A percentile compares a stretch with the other conserved stretches of the same genome.
These are phyloP conservation scores for Salvelinus alpinus DNA, from an alignment of 2,113 vertebrate species.

Conservation along the genomic window DNA sequence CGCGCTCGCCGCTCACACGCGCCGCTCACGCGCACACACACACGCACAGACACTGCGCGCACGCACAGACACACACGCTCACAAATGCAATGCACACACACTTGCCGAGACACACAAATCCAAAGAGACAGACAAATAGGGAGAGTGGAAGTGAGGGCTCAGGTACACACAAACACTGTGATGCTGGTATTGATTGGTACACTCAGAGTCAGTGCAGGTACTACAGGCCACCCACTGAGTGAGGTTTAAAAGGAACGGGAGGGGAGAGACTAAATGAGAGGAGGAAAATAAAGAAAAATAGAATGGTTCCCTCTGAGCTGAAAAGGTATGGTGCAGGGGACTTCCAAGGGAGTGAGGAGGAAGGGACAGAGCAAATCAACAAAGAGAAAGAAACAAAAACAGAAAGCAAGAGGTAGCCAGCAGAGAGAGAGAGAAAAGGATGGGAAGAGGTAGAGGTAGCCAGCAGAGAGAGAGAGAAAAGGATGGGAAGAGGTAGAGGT, in stretches of 20 bases:
- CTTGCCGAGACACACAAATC: no score
- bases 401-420: not conserved
- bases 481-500: no score
- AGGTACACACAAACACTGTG: not conserved
- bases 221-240: not conserved
- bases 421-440: conserved; percentile 5
- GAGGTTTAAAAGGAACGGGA: not conserved
- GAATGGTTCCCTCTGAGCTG: not conserved
- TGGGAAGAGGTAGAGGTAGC: not conserved
- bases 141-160: no score
- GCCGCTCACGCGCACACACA: not conserved
- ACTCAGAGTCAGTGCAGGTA: not conserved
- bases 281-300: not conserved
- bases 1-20: no score
- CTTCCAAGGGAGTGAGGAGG: not conserved
- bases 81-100: no score
- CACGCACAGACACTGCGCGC: no score
- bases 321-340: not conserved
- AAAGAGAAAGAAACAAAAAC: conserved; percentile 1
- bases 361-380: not conserved
- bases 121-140: no score
- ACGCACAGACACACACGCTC: no score
- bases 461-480: not conserved
- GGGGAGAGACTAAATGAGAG: not conserved
- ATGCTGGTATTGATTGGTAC: not conserved